These are phyloP conservation scores for Orgyia antiqua DNA, from an alignment of 2,888 invertebrate genomes.

Conservation along the genomic window DNA sequence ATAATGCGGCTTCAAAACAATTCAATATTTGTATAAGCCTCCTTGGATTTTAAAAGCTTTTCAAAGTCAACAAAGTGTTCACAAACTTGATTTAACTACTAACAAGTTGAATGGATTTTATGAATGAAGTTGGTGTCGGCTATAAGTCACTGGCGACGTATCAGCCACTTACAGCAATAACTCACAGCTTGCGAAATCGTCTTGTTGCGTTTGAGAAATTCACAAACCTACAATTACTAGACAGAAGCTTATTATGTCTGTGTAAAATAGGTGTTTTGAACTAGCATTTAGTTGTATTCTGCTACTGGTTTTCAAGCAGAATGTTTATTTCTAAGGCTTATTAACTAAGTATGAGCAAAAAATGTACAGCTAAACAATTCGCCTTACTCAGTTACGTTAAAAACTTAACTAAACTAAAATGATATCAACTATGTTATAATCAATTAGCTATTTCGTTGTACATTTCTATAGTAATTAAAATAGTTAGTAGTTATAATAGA, in stretches of 20 bases:
- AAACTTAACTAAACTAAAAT: too few species aligned
- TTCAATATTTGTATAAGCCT: too few species aligned
- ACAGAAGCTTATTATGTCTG: conserved; percentile 22
- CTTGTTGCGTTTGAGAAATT: conserved; percentile 13
- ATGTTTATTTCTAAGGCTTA: neutral
- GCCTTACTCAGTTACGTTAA: too few species aligned
- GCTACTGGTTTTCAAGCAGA: neutral
- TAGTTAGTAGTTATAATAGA: too few species aligned
- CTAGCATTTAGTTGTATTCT: conserved; percentile 1
- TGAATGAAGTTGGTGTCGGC: conserved; percentile 51
- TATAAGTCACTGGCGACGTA: conserved; percentile 51
- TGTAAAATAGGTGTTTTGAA: conserved; percentile 1
- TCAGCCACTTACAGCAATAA: conserved; percentile 53
- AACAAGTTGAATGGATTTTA: conserved; percentile 26
- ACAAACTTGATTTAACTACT: conserved; percentile 8
- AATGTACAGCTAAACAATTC: too few species aligned
- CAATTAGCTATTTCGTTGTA: too few species aligned
- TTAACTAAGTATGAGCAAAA: too few species aligned
- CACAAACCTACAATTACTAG: conserved; percentile 19
- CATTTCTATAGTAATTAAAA: too few species aligned
- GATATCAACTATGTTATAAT: too few species aligned
- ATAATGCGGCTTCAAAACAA: too few species aligned
- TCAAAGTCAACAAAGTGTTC: conserved; percentile 8
- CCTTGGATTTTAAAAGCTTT: too few species aligned
- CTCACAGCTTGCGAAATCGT: conserved; percentile 52